Conservation (phyloP, 2,888 invertebrate genomes). For the Criorhina ranunculi region DNA sequence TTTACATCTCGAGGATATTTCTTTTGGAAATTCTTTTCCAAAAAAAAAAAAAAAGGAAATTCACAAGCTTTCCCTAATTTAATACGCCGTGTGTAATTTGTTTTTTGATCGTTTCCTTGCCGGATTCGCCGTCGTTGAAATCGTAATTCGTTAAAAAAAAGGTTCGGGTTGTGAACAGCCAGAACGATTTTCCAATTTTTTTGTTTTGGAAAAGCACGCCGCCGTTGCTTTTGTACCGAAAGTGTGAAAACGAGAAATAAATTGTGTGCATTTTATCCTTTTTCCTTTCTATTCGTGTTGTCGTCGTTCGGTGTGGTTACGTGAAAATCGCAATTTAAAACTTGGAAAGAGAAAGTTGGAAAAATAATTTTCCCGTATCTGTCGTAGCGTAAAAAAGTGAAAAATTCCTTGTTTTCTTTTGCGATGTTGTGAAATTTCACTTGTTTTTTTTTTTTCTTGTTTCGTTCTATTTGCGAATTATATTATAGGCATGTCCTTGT, state of each 20-base stretch:
- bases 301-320: conserved; percentile 14
- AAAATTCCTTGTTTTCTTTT: conserved; percentile 44
- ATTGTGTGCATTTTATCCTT: conserved; percentile 33
- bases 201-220: conserved; percentile 36
- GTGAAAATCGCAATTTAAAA: conserved; percentile 24
- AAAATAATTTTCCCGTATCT: neutral
- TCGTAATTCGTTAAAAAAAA: neutral
- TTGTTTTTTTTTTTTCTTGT: neutral
- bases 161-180: neutral
- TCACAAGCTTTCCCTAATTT: too few species aligned
- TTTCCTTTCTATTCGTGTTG: neutral
- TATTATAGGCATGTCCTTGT: conserved; percentile 56
- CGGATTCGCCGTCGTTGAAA: neutral
- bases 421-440: conserved; percentile 73
- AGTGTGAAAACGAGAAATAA: conserved; percentile 1
- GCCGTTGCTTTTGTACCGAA: conserved; percentile 9
- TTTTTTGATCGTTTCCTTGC: neutral
- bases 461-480: neutral
- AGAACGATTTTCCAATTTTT: conserved; percentile 56
- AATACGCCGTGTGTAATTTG: too few species aligned
- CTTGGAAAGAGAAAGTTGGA: conserved; percentile 11
- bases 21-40: neutral
- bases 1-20: conserved; percentile 7
- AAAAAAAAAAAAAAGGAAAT: neutral
- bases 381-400: neutral